Base-by-base conservation (phyloP, 2,113 vertebrate species). In the Alligator sinensis region DNA sequence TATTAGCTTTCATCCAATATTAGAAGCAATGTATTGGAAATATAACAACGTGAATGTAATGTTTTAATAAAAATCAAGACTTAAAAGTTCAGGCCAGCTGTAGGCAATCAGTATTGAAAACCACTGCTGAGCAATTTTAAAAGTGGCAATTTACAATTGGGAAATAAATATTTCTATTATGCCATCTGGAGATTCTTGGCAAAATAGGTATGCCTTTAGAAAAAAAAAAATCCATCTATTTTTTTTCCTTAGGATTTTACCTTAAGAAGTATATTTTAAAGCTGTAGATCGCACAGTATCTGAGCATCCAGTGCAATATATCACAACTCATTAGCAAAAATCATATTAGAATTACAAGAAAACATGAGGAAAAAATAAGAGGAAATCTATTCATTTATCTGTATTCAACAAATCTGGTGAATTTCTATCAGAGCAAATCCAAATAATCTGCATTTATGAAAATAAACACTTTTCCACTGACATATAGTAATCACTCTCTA, bases 121-220 rank as follows among this genome's bases (percentile, higher is more conserved):
- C 77, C 70, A 81, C 80, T 82, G 54, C 86, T 91, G 57, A 94
- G 93, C 81, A 75, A 70, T 87, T 96, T 94, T 82, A 87, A 59
- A 90, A 95, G 28, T 81, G 78, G 72, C 87, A 94, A 85, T 95
- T 93, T 88, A 59, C 68, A 88, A 47, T 68, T 0, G 3, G 54
- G 68, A 93, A 80, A 94, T 70, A 76, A 7, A 5, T 64, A 70
- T 82, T 93, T 84, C 60, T 91, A 1, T 93, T 74, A 66, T 95
- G 74, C 91, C 96, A 96, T 89, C 89, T 96, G 92, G 94, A 94
- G 83, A 80, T 84, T 94, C 86, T 96, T 93, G 94, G 89, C 79
- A 93, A 91, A 89, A 59, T 64, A 57, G 70, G 80, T 77, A 47
- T 85, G 77, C 55, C 94, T 95, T 92, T 80, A 94, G 83, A 94